A percentile compares a stretch with the other conserved stretches of the same genome.
Conservation (phyloP, 2,888 invertebrate species). For the Troides oblongomaculatus region DNA sequence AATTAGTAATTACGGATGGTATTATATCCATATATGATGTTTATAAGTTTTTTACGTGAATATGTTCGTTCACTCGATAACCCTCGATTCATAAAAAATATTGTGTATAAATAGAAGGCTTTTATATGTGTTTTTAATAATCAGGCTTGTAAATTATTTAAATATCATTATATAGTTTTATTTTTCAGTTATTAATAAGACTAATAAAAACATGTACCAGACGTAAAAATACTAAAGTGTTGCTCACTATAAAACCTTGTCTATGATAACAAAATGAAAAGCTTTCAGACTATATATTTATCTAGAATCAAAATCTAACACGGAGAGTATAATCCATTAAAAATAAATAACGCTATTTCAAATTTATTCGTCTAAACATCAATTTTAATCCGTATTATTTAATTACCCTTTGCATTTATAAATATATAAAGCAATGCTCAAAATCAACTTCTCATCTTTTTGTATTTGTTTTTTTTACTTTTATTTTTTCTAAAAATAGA, state of each 20-base stretch:
- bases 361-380: neutral
- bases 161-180: no score
- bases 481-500: neutral
- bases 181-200: neutral
- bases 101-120: no score
- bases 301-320: neutral
- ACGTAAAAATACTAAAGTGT: neutral
- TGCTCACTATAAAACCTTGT: neutral
- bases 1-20: no score
- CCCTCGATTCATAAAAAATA: no score
- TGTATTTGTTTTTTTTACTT: neutral
- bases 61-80: no score
- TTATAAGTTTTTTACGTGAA: no score
- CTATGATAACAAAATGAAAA: neutral
- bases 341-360: neutral
- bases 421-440: neutral
- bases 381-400: neutral
- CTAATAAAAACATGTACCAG: neutral
- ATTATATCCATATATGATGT: no score
- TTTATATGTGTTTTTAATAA: no score
- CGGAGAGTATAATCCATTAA: neutral
- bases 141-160: no score
- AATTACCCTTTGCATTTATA: neutral
- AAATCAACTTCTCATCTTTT: slow-evolving; percentile 9
- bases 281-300: neutral